A percentile compares a stretch with the other conserved stretches of the same genome.
These are phyloP conservation scores for Nomada goodeniana DNA, from an alignment of 2,888 invertebrate species.

Conservation along the genomic window DNA sequence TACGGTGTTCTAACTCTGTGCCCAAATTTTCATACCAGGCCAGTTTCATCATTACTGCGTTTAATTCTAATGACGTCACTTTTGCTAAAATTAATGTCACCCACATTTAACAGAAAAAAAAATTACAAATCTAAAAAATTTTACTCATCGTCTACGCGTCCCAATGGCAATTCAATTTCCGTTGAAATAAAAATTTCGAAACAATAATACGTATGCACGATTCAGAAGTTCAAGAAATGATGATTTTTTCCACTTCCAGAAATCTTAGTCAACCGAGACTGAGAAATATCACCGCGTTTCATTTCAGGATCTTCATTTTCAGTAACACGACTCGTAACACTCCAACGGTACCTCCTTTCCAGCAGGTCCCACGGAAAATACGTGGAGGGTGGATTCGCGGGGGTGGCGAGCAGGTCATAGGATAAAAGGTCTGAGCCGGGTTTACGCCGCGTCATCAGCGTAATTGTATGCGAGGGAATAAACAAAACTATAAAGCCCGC, in stretches of 20 bases:
- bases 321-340: constrained; percentile 42
- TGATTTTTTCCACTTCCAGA: background rate
- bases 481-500: constrained; percentile 78
- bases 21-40: too few species aligned
- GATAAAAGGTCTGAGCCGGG: constrained; percentile 54
- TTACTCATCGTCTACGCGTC: too few species aligned
- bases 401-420: background rate
- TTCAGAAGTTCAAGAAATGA: background rate
- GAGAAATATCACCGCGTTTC: constrained; percentile 25
- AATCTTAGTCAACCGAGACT: background rate
- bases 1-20: too few species aligned
- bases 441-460: constrained; percentile 74
- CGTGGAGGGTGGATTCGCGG: background rate
- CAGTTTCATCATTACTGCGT: too few species aligned
- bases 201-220: too few species aligned
- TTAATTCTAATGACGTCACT: too few species aligned
- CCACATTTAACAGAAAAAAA: too few species aligned
- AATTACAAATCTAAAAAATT: too few species aligned
- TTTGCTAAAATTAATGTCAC: too few species aligned
- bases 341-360: constrained; percentile 25
- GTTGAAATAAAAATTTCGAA: too few species aligned
- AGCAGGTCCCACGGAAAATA: constrained; percentile 12
- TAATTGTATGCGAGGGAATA: constrained; percentile 77
- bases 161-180: too few species aligned
- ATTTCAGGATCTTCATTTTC: constrained; percentile 56